Evolutionary conservation across 2,113 vertebrate species (phyloP).

Genomic region (Indicator maculatus): DNA sequence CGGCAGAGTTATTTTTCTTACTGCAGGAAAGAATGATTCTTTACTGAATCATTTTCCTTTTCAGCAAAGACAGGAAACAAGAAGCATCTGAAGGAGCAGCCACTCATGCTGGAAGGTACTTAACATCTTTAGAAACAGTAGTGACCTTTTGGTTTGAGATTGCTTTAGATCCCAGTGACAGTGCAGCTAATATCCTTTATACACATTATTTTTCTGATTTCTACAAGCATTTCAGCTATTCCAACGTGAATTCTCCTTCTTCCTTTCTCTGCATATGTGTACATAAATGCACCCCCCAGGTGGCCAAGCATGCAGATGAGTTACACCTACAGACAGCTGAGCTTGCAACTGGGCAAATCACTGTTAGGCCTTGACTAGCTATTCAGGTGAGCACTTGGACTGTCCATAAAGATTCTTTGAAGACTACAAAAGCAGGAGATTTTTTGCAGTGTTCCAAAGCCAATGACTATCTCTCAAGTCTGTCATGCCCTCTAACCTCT

Average conservation of each 20-base stretch:
- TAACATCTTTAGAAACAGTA: neutral
- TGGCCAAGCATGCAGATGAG: neutral
- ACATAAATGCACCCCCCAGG: rapidly evolving
- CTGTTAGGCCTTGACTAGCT: neutral
- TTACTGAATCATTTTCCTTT: neutral
- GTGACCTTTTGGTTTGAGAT: neutral
- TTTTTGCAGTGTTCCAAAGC: neutral
- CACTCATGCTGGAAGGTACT: neutral
- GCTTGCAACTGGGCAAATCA: neutral
- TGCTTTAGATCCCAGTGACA: neutral
- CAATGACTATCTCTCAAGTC: neutral
- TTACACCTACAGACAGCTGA: neutral
- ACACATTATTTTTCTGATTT: neutral
- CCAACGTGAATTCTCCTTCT: neutral
- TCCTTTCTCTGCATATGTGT: neutral
- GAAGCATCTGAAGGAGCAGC: neutral
- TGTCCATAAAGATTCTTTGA: neutral
- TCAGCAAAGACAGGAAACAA: neutral
- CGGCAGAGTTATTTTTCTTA: neutral
- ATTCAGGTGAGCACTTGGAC: neutral
- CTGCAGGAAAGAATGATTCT: neutral
- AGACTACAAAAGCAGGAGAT: neutral
- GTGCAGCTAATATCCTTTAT: neutral
- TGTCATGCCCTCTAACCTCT: neutral
- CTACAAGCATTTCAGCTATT: neutral